Evolutionary conservation across 2,797 vertebrate species (phyloP), one percentile per base, ranked within the genome.

Genomic region (Gouania willdenowi): DNA sequence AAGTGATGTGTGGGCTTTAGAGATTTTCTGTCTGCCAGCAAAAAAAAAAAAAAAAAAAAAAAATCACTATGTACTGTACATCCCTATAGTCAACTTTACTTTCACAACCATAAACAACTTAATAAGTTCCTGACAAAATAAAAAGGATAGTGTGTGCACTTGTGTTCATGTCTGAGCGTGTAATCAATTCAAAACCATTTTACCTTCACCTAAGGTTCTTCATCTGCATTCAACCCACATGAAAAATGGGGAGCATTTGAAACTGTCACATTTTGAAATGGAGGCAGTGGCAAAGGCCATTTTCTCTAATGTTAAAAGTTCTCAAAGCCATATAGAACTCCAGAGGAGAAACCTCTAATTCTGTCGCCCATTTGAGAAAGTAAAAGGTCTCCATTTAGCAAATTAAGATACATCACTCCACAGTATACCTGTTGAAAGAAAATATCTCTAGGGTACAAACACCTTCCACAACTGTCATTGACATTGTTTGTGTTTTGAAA

Each of bases 381-480:
- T 39, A 50, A 35, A 71, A 79, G 61, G 57, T 81, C 62, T 73
- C 68, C 42, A 62, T 76, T 66, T 53, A 66, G 67, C 59, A 50
- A 37, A 46, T 51, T 60, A 66, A 68, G 77, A 75, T 50, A 51
- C 36, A 41, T 65, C 42, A 32, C 49, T 58, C 52, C 20, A 39
- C 66, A 61, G 65, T 45, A 66, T 63, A 46, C 50, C 49, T 70
- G 81, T 77, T 81, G 58, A 75, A 70, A 70, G 66, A 32, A 30
- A 46, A 41, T 54, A 45, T 71, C 57, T 48, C 27, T 75, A 64
- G 43, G 37, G 59, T 75, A 67, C 60, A 74, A 75, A 82, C 48
- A 29, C 48, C 40, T 73, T 82, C 84, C 82, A 85, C 78, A 75
- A 77, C 83, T 83, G 57, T 63, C 63, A 67, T 40, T 51, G 36